Percentiles rank a stretch among this genome's conserved stretches.
These are phyloP conservation scores for Drosophila diplacantha DNA, from an alignment of 2,888 invertebrate species.

Conservation along the genomic window DNA sequence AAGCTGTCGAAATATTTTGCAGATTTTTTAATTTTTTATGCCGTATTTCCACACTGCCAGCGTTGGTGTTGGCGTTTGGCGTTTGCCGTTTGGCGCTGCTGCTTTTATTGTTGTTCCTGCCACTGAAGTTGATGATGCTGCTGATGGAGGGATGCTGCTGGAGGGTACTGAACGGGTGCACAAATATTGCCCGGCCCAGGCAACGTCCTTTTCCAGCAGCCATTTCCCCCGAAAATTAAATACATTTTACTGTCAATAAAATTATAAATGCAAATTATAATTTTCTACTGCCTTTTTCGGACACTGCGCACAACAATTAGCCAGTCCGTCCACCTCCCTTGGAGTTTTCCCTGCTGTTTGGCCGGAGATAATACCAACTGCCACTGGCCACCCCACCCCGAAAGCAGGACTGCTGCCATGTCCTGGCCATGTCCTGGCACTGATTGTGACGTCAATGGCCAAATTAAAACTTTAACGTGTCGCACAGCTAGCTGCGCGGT, in stretches of 20 bases:
- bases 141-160: slow-evolving; percentile 12
- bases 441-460: slow-evolving; percentile 64
- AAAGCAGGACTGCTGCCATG: slow-evolving; percentile 3
- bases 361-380: slow-evolving; percentile 56
- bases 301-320: slow-evolving; percentile 55
- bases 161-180: background rate
- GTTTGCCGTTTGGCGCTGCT: slow-evolving; percentile 3
- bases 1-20: slow-evolving; percentile 70
- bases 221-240: slow-evolving; percentile 57
- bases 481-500: slow-evolving; percentile 43
- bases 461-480: slow-evolving; percentile 70
- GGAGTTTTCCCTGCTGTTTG: slow-evolving; percentile 19
- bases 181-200: slow-evolving; percentile 48
- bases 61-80: slow-evolving; percentile 4
- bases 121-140: slow-evolving; percentile 29
- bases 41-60: slow-evolving; percentile 49
- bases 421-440: slow-evolving; percentile 31
- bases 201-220: slow-evolving; percentile 20
- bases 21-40: slow-evolving; percentile 64
- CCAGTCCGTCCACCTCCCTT: slow-evolving; percentile 16
- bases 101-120: slow-evolving; percentile 22
- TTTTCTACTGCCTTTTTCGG: slow-evolving; percentile 67
- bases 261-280: slow-evolving; percentile 71
- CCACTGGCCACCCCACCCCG: slow-evolving; percentile 12
- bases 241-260: slow-evolving; percentile 71